Evolutionary conservation across 2,113 vertebrate genomes (phyloP).

Genomic region (Erythrocercus mccallii): DNA sequence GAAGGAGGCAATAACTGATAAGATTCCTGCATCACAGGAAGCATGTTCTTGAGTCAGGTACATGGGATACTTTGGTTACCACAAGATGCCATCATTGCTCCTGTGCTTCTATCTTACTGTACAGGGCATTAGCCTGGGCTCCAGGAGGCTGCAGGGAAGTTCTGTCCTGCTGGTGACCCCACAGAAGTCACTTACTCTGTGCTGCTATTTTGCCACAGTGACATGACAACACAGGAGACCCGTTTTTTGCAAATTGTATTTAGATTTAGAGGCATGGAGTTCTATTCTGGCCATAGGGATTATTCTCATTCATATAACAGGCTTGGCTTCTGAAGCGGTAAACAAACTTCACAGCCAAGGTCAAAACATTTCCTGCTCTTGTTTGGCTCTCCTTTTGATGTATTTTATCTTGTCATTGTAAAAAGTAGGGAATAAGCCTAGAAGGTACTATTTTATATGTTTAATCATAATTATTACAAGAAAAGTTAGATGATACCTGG

Average conservation of each 20-base stretch:
- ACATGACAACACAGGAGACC: fast-evolving
- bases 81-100: neutral
- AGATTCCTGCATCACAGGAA: neutral
- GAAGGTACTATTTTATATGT: neutral
- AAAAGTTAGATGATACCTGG: neutral
- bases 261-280: neutral
- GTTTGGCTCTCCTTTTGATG: neutral
- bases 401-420: neutral
- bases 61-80: neutral
- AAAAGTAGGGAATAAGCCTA: neutral
- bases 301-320: neutral
- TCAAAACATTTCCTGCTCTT: neutral
- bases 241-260: neutral
- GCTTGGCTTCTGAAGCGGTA: neutral
- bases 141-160: neutral
- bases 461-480: neutral
- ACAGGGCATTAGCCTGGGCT: neutral
- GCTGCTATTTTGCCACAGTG: neutral
- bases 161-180: neutral
- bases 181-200: neutral
- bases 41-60: neutral
- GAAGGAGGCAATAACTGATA: neutral
- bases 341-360: neutral
- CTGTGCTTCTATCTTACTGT: neutral
- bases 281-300: neutral